Evolutionary conservation across 2,113 vertebrate genomes (phyloP), one percentile per base, ranked within the genome.

Genomic region (Peromyscus californicus): DNA sequence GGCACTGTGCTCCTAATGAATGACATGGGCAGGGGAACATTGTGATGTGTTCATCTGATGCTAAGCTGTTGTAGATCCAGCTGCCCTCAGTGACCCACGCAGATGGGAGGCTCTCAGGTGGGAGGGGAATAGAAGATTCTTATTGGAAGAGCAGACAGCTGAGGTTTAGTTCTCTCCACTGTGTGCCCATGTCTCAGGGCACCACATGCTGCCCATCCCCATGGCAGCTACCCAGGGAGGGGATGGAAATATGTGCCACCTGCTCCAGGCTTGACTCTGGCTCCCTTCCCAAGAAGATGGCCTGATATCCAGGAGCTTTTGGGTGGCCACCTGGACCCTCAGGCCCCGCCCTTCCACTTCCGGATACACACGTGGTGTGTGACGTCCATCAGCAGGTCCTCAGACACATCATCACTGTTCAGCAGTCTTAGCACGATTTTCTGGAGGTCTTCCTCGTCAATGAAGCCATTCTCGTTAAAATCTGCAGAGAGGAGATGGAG

Each of bases 391-490:
- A 98, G 94, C 94, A 98, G 82, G 45, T 97, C 97, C 78, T 98
- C 98, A 0, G 95, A 94, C 39, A 94, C 74, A 0, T 97, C 91
- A 0, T 96, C 79, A 0, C 90, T 93, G 72, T 96, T 83, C 17
- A 98, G 89, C 96, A 98, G 79, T 2, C 96, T 93, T 5, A 97
- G 89, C 91, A 98, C 57, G 1, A 98, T 95, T 31, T 69, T 93
- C 69, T 97, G 94, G 39, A 98, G 96, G 75, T 98, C 98, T 29
- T 98, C 98, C 63, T 98, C 79, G 0, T 98, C 97, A 1, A 98
- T 98, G 95, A 98, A 98, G 84, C 98, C 97, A 0, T 98, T 98
- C 51, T 97, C 98, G 1, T 98, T 98, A 83, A 98, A 98, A 92
- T 98, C 98, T 98, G 97, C 67, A 33, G 39, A 61, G 45, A 87